A percentile compares a stretch with the other conserved stretches of the same genome.
Conservation (phyloP, 2,113 vertebrate species). For the Sinocyclocheilus anophthalmus region DNA sequence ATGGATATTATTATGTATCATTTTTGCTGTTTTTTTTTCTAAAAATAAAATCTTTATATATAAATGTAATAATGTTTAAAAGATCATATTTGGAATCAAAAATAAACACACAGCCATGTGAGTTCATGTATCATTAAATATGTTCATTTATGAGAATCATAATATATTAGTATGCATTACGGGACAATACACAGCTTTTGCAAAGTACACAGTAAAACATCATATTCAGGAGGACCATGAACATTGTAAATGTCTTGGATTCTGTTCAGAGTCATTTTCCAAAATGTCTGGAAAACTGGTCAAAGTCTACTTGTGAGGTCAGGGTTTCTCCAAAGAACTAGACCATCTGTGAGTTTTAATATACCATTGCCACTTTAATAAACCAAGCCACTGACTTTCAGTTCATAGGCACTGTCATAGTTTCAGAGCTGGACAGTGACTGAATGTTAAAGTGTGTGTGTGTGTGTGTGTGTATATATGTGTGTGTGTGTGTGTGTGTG, state of each 20-base stretch:
- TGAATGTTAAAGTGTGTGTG: too few relatives aligned
- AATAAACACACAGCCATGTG: constrained; percentile 84
- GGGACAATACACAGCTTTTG: constrained; percentile 86
- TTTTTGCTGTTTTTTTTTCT: background rate
- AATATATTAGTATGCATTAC: constrained; percentile 99
- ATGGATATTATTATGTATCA: background rate
- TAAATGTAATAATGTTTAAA: background rate
- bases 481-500: too few relatives aligned
- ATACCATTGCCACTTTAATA: too few relatives aligned
- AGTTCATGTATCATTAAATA: constrained; percentile 96
- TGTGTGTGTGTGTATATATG: too few relatives aligned
- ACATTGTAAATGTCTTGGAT: constrained; percentile 69
- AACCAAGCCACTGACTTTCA: too few relatives aligned
- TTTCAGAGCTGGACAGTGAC: too few relatives aligned
- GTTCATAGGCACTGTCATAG: too few relatives aligned
- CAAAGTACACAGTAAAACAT: constrained; percentile 88
- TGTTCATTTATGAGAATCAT: constrained; percentile 99
- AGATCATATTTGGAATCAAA: constrained; percentile 19
- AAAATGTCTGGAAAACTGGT: constrained; percentile 56
- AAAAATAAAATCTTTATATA: background rate
- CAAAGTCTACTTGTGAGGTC: constrained; percentile 51
- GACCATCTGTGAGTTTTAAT: background rate
- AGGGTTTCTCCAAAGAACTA: constrained; percentile 39
- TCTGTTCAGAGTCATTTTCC: constrained; percentile 60
- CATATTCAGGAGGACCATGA: constrained; percentile 89